phyloP scores from a whole-genome alignment of 2,113 vertebrate genomes.

The Aegotheles bennettii region DNA sequence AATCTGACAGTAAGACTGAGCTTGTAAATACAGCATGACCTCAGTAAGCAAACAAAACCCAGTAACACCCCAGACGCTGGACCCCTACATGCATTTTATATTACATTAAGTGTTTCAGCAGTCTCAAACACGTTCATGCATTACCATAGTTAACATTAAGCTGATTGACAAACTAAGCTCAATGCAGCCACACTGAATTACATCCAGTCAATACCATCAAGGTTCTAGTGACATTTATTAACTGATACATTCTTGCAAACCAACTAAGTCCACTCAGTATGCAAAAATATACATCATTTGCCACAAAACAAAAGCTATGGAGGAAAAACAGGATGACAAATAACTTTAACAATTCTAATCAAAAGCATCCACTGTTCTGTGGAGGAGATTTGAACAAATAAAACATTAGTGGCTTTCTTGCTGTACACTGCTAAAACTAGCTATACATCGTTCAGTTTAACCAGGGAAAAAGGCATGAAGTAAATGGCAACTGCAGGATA shows the following conservation, averaged over 20 bases:
- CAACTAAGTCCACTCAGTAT: background rate
- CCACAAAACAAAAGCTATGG: background rate
- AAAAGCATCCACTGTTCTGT: background rate
- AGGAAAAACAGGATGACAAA: background rate
- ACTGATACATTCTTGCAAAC: background rate
- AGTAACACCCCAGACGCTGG: background rate
- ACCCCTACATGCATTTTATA: background rate
- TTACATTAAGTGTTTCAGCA: background rate
- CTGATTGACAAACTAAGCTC: background rate
- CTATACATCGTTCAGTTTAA: background rate
- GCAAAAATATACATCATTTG: background rate
- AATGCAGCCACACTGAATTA: background rate
- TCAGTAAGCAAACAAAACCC: background rate
- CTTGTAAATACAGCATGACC: background rate
- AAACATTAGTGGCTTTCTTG: background rate
- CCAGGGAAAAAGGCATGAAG: background rate
- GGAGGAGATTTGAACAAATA: background rate
- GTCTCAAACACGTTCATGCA: background rate
- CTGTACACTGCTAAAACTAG: background rate
- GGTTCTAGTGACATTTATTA: background rate
- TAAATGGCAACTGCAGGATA: constrained; percentile 32
- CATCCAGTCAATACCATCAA: background rate
- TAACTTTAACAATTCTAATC: background rate
- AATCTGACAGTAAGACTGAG: background rate
- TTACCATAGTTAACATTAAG: background rate